Evolutionary conservation across 1,140 invertebrate genomes (phyloP).

Genomic region (Plodia interpunctella): DNA sequence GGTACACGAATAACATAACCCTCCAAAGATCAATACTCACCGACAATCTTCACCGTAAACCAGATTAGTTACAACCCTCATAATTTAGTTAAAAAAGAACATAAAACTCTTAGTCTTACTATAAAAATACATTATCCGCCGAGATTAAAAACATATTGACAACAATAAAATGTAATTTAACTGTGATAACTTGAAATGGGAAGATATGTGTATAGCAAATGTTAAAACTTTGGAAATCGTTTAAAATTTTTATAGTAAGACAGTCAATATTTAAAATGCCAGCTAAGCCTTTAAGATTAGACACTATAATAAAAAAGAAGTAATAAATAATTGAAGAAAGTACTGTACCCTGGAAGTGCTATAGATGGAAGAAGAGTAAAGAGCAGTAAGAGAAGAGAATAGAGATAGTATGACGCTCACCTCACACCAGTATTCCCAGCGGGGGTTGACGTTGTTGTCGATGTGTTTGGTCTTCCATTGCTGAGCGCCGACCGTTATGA

Average conservation of each 20-base stretch:
- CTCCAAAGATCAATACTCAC: neutral
- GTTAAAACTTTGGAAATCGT: no score
- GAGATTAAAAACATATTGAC: no score
- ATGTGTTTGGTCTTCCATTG: constrained; percentile 93
- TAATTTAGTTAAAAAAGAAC: constrained; percentile 20
- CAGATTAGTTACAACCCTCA: constrained; percentile 16
- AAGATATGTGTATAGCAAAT: no score
- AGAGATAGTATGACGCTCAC: constrained; percentile 77
- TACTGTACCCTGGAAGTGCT: neutral
- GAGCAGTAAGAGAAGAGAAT: constrained; percentile 9
- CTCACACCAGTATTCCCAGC: constrained; percentile 97
- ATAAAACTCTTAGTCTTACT: no score
- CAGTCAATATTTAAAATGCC: constrained; percentile 8
- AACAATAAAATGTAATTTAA: no score
- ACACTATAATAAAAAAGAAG: neutral
- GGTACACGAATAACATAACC: constrained; percentile 11
- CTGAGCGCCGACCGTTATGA: constrained; percentile 91
- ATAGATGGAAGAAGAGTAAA: neutral
- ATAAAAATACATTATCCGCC: no score
- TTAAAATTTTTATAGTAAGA: no score
- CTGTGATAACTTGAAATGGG: no score
- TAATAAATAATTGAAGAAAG: neutral
- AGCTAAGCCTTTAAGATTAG: neutral
- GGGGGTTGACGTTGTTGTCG: constrained; percentile 93
- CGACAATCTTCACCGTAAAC: neutral